Base-by-base conservation (phyloP, 1,140 invertebrate species). In the Brachionus angularis region DNA sequence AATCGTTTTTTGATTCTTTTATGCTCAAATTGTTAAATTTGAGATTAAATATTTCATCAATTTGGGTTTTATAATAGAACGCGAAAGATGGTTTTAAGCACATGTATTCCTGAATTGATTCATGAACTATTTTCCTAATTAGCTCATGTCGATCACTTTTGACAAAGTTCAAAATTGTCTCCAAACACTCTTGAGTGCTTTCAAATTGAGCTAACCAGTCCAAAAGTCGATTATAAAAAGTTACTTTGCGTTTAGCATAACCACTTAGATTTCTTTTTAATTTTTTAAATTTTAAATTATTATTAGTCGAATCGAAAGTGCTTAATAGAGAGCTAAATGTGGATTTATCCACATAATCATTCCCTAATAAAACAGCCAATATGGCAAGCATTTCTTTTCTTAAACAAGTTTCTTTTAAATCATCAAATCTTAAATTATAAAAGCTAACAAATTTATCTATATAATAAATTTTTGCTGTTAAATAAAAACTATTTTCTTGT, bases 301-400 rank as follows among this genome's bases (percentile, higher is more conserved):
- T 67, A 34, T 67, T 67, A n/a, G 29, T 47, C 27, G 62, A 47
- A 23, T 67, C 62, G 27, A 67, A 49, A 10, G 47, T 34, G 2
- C 33, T 67, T 25, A 47, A 33, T 46, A 67, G 16, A 33, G 62
- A 50, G 5, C 21, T 23, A 47, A 67, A 50, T 34, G 34, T 18
- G 10, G 42, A 31, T 33, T 46, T 46, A 2, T 67, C 27, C 10
- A 70, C 42, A 44, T 39, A 70, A 46, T 70, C 67, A 31, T 70
- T 70, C 16, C 67, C 67, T 33, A 27, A 52, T 25, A 70, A 34
- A 1, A 50, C 23, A 12, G 46, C 46, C 16, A 50, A 50, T 23
- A 70, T 42, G 1, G 67, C 27, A 8, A 70, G 27, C 62, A 67
- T 46, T 47, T 67, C 62, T 58, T 58, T 58, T 39, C n/a, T 58